A percentile compares a stretch with the other conserved stretches of the same genome.
Evolutionary conservation across 2,888 invertebrate genomes (phyloP).

Genomic region (Eumacrocentrus americanus): DNA sequence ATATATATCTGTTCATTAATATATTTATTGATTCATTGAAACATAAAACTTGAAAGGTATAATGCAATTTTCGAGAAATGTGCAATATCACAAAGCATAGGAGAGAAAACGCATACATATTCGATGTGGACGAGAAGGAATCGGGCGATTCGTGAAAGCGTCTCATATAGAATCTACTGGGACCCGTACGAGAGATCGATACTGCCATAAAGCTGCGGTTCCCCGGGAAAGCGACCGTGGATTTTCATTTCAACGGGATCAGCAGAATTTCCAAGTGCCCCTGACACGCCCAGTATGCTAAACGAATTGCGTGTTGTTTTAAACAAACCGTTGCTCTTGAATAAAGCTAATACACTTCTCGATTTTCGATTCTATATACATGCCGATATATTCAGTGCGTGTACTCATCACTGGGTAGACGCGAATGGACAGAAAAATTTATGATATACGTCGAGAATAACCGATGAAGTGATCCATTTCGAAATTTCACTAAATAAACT

Average conservation of each 20-base stretch:
- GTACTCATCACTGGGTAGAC: no score
- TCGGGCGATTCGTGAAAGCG: slow-evolving; percentile 30
- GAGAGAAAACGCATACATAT: slow-evolving; percentile 24
- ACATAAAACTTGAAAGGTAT: no score
- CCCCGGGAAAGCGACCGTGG: slow-evolving; percentile 24
- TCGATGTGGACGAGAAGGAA: slow-evolving; percentile 18
- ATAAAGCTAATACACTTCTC: slow-evolving; percentile 31
- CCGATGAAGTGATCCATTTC: no score
- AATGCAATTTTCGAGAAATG: no score
- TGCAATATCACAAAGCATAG: slow-evolving; percentile 2
- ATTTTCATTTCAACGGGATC: slow-evolving; percentile 37
- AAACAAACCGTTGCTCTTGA: slow-evolving; percentile 34
- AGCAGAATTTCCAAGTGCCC: slow-evolving; percentile 36
- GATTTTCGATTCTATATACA: background rate
- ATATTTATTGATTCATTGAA: no score
- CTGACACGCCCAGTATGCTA: slow-evolving; percentile 28
- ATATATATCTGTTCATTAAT: no score
- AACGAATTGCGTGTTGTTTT: slow-evolving; percentile 36
- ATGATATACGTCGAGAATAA: no score
- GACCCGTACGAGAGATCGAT: slow-evolving; percentile 30
- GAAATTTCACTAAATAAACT: no score
- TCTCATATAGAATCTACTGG: slow-evolving; percentile 28
- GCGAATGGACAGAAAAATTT: no score
- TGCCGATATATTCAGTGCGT: background rate
- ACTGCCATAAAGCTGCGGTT: slow-evolving; percentile 26